A percentile compares a stretch with the other conserved stretches of the same genome.
phyloP scores from a whole-genome alignment of 2,888 invertebrate species.

The Idaea straminata region DNA sequence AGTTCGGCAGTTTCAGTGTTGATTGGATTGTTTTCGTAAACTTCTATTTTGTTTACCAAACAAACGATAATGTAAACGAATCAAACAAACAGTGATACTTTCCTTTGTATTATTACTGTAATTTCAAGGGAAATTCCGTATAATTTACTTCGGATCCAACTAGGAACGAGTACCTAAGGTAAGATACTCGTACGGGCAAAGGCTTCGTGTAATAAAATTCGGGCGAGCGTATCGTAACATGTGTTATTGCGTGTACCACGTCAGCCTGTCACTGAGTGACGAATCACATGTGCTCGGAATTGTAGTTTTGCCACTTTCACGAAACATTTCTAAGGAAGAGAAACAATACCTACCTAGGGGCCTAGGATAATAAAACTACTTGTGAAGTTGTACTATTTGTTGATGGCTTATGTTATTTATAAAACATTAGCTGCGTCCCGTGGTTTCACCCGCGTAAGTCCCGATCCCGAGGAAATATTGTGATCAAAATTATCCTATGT shows the following conservation, averaged over 20 bases:
- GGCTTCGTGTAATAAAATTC: slow-evolving; percentile 48
- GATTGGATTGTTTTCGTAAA: slow-evolving; percentile 12
- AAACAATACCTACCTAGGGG: slow-evolving; percentile 7
- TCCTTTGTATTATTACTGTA: slow-evolving; percentile 5
- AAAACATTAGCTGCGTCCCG: too few species aligned
- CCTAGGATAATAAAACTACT: not conserved
- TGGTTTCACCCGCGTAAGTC: too few species aligned
- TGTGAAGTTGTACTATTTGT: not conserved
- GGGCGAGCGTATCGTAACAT: slow-evolving; percentile 41
- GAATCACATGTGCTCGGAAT: slow-evolving; percentile 39
- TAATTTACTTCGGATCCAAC: not conserved
- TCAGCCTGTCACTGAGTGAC: slow-evolving; percentile 47
- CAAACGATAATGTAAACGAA: not conserved
- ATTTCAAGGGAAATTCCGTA: slow-evolving; percentile 2
- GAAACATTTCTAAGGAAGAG: slow-evolving; percentile 17
- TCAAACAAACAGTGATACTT: slow-evolving; percentile 1
- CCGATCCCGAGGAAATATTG: too few species aligned
- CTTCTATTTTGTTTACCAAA: not conserved
- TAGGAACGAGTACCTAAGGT: not conserved
- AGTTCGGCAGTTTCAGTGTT: slow-evolving; percentile 11
- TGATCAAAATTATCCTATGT: too few species aligned
- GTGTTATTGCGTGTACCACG: slow-evolving; percentile 50
- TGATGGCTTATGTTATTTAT: not conserved
- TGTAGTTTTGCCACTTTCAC: slow-evolving; percentile 30
- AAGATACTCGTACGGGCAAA: not conserved